Percentiles rank a stretch among this genome's conserved stretches.
phyloP scores from a whole-genome alignment of 1,140 invertebrate genomes.

The Coenobita brevimanus region DNA sequence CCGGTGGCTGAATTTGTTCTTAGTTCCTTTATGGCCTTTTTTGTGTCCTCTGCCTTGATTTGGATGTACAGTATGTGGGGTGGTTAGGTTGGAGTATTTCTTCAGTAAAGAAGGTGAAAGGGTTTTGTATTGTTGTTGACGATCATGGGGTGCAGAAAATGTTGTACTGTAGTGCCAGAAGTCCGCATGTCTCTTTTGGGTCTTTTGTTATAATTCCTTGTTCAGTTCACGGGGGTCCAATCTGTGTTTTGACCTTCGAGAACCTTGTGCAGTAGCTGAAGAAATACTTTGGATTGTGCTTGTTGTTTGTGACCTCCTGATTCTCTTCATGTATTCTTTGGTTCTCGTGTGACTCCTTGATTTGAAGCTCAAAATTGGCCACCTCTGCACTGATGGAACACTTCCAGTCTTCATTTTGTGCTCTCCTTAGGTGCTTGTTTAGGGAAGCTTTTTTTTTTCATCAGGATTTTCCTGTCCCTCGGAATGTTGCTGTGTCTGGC shows the following conservation, averaged over 20 bases:
- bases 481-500: constrained; percentile 11
- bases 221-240: neutral
- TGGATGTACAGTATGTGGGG: neutral
- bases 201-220: neutral
- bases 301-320: neutral
- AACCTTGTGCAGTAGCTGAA: constrained; percentile 12
- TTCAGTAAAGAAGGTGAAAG: neutral
- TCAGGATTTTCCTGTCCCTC: constrained; percentile 6
- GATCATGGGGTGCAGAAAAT: neutral
- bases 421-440: neutral
- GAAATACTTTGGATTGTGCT: neutral
- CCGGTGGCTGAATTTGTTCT: too few relatives aligned
- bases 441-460: neutral
- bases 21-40: neutral
- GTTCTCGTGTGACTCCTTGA: neutral
- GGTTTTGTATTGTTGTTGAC: neutral
- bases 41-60: neutral
- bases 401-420: neutral
- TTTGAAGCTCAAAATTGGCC: neutral
- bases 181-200: neutral
- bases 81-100: neutral
- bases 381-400: neutral
- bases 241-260: neutral
- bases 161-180: neutral
- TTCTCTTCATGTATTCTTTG: neutral